Evolutionary conservation across 1,140 invertebrate genomes (phyloP), one percentile per base, ranked within the genome.

Genomic region (Tetranychus urticae): DNA sequence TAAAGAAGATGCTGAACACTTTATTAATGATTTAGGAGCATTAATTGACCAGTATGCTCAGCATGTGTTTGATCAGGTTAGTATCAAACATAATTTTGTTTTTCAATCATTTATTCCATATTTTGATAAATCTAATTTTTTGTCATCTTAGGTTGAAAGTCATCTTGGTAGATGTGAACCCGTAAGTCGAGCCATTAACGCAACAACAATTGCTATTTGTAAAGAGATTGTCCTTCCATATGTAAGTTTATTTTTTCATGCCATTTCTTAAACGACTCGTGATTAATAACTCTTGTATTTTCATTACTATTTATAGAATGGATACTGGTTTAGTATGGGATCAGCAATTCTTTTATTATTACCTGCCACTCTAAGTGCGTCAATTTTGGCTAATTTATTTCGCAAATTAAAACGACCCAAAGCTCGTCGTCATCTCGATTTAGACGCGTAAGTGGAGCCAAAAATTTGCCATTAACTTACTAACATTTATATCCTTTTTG

Each of bases 291-390:
- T 60, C 42, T 56, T 67, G 10, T 42, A 6, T 5, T 42, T 42
- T 5, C 39, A 6, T 10, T 42, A 42, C 10, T 42, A 42, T 10
- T 10, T 0, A 61, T 73, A 91, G 86, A 88, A 89, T 77, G 86
- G 85, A 61, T 89, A 85, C 72, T 90, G 88, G 86, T 80, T 84
- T 65, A 84, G 85, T 66, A 75, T 88, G 60, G 79, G 83, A 39
- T 86, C 84, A 77, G 84, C 83, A 68, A 73, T 85, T 61, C 66
- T 88, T 54, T 77, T 90, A 56, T 86, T 87, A 71, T 76, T 88
- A 66, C 85, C 86, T 36, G 79, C 84, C 45, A 80, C 89, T 67
- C 74, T 87, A 60, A 76, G 88, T 58, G 81, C 82, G 31, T 63
- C 36, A 36, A 35, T 61, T 8, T 58, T 65, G 42, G 81, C 86